These are phyloP conservation scores for Neoarius graeffei DNA, from an alignment of 2,113 vertebrate species.

Conservation along the genomic window DNA sequence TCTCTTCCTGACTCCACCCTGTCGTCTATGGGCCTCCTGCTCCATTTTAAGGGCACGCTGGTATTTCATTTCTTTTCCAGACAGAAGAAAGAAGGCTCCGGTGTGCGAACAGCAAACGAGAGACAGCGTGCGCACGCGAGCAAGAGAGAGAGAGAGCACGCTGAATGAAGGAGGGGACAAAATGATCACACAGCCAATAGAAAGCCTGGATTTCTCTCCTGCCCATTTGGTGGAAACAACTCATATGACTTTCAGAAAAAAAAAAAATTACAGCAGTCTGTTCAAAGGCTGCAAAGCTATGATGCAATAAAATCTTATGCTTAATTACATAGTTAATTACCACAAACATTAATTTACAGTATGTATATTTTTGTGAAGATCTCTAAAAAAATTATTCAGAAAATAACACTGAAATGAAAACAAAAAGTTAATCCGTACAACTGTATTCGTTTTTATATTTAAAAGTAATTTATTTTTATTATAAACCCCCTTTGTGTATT, in stretches of 20 bases:
- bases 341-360: neutral
- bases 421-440: neutral
- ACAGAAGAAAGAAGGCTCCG: conserved; percentile 64
- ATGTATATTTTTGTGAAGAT: no score
- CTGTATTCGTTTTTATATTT: neutral
- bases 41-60: conserved; percentile 65
- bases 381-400: neutral
- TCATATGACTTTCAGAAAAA: neutral
- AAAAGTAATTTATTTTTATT: neutral
- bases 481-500: neutral
- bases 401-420: neutral
- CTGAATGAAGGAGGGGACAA: conserved; percentile 41
- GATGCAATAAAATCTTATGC: neutral
- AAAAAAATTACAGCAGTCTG: neutral
- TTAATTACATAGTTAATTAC: neutral
- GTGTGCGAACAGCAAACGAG: conserved; percentile 60
- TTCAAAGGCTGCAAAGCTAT: neutral
- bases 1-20: conserved; percentile 46
- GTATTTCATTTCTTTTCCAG: conserved; percentile 58
- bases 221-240: conserved; percentile 52
- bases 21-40: conserved; percentile 37
- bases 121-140: neutral
- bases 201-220: conserved; percentile 68
- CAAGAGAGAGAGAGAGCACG: conserved; percentile 7
- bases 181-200: conserved; percentile 64